Evolutionary conservation across 2,113 vertebrate species (phyloP).

Genomic region (Melanostigma gelatinosum): DNA sequence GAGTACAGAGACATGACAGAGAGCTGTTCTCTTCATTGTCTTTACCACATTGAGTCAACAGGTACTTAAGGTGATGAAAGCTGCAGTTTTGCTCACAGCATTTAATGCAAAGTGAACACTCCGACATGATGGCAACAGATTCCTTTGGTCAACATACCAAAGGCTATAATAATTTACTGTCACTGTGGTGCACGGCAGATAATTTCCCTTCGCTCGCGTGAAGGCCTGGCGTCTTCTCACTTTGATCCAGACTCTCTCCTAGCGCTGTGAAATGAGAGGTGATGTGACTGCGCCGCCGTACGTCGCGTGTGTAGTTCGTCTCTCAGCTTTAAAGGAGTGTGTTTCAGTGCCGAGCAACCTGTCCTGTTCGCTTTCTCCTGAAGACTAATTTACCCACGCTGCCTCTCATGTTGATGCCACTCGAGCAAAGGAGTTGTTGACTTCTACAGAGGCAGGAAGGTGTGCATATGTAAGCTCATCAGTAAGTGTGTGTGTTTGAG

Average conservation of each 20-base stretch:
- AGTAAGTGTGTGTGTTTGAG: slow-evolving; percentile 24
- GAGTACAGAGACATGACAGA: not conserved
- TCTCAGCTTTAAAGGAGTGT: slow-evolving; percentile 66
- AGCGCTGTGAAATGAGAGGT: slow-evolving; percentile 58
- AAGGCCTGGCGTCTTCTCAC: slow-evolving; percentile 60
- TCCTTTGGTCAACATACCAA: slow-evolving; percentile 73
- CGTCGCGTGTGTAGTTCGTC: slow-evolving; percentile 45
- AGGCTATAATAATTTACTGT: slow-evolving; percentile 55
- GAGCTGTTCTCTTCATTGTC: not conserved
- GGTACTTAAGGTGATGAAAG: slow-evolving; percentile 50
- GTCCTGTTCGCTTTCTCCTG: slow-evolving; percentile 74
- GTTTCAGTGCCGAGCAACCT: slow-evolving; percentile 56
- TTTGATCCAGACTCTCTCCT: slow-evolving; percentile 70
- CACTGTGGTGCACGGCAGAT: slow-evolving; percentile 32
- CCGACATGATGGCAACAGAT: slow-evolving; percentile 32
- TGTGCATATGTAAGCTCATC: slow-evolving; percentile 45
- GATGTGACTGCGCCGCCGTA: slow-evolving; percentile 59
- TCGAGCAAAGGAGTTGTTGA: slow-evolving; percentile 59
- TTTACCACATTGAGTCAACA: slow-evolving; percentile 45
- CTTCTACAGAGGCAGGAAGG: slow-evolving; percentile 52
- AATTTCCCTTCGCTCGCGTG: slow-evolving; percentile 39
- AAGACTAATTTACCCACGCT: slow-evolving; percentile 72
- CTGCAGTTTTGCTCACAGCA: slow-evolving; percentile 21
- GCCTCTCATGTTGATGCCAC: slow-evolving; percentile 67
- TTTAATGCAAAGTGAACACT: slow-evolving; percentile 63